A percentile compares a stretch with the other conserved stretches of the same genome.
These are phyloP conservation scores for Meiosimyza platycephala DNA, from an alignment of 2,888 invertebrate genomes.

Conservation along the genomic window DNA sequence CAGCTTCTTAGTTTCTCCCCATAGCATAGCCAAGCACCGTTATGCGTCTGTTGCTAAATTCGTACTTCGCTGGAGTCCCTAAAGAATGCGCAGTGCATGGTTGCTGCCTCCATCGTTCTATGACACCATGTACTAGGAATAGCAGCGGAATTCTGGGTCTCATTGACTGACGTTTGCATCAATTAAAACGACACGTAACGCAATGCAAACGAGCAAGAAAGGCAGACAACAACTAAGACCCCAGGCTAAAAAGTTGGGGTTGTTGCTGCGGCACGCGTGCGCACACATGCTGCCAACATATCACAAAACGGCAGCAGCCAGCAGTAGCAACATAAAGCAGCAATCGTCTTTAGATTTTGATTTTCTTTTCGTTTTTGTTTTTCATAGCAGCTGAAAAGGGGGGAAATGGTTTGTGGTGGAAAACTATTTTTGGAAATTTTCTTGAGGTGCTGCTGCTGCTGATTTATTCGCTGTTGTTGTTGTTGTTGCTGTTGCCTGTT, in stretches of 20 bases:
- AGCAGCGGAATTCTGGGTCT: constrained; percentile 3
- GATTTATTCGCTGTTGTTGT: neutral
- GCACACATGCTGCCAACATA: constrained; percentile 41
- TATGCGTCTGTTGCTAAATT: neutral
- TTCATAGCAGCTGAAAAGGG: neutral
- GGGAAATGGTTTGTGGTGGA: constrained; percentile 3
- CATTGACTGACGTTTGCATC: constrained; percentile 48
- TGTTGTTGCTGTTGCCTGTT: neutral
- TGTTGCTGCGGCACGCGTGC: constrained; percentile 42
- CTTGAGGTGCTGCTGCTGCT: constrained; percentile 5
- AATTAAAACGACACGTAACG: constrained; percentile 53
- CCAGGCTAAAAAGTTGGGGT: neutral
- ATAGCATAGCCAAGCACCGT: constrained; percentile 7
- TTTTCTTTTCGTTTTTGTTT: neutral
- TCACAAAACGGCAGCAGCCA: constrained; percentile 5
- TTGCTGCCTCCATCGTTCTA: neutral
- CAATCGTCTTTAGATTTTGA: neutral
- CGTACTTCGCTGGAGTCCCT: constrained; percentile 45
- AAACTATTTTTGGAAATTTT: constrained; percentile 28
- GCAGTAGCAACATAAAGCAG: neutral
- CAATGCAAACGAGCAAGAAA: constrained; percentile 14
- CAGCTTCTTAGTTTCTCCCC: neutral
- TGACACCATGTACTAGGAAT: neutral
- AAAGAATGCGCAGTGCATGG: constrained; percentile 36
- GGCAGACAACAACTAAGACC: constrained; percentile 27